These are phyloP conservation scores for Ecdyonurus torrentis DNA, from an alignment of 2,888 invertebrate species.

Conservation along the genomic window DNA sequence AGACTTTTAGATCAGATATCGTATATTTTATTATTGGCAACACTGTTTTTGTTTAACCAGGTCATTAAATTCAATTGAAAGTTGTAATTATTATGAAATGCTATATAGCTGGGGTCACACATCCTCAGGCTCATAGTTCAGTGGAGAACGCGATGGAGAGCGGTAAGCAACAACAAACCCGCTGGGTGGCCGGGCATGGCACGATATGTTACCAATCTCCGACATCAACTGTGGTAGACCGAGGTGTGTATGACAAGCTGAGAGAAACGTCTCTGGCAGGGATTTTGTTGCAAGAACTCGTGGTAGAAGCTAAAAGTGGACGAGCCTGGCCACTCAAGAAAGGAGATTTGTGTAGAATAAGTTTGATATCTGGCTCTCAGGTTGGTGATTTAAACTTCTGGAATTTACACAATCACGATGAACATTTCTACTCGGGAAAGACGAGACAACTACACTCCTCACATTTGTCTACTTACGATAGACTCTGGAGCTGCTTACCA, in stretches of 20 bases:
- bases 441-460: slow-evolving; percentile 30
- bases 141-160: no score
- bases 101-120: no score
- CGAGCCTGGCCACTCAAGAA: slow-evolving; percentile 26
- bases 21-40: no score
- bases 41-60: no score
- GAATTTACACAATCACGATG: slow-evolving; percentile 28
- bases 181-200: background rate
- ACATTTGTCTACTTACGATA: slow-evolving; percentile 29
- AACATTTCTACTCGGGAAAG: slow-evolving; percentile 30
- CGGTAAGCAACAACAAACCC: no score
- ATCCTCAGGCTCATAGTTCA: no score
- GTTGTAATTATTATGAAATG: no score
- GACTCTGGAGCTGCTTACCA: slow-evolving; percentile 31
- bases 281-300: slow-evolving; percentile 19
- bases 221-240: slow-evolving; percentile 17
- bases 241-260: slow-evolving; percentile 22
- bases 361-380: slow-evolving; percentile 28
- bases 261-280: slow-evolving; percentile 23
- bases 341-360: slow-evolving; percentile 29
- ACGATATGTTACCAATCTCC: background rate
- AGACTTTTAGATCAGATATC: no score
- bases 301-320: slow-evolving; percentile 26
- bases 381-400: slow-evolving; percentile 31
- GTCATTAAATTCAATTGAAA: no score